Percentiles rank a stretch among this genome's conserved stretches.
phyloP scores from a whole-genome alignment of 1,140 invertebrate genomes.

The Stegodyphus mimosarum region DNA sequence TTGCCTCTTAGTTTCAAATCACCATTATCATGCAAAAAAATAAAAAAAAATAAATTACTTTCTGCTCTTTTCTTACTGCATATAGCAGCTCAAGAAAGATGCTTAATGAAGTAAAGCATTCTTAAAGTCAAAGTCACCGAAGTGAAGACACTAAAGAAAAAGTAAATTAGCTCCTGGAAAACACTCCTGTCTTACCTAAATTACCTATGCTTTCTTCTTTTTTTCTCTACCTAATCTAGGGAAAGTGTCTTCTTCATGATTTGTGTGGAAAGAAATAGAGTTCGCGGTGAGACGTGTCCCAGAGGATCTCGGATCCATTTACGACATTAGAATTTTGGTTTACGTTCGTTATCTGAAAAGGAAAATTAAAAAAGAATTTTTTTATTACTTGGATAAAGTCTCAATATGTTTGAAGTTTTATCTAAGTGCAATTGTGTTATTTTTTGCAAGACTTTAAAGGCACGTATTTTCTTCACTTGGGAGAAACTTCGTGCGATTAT shows the following conservation, averaged over 20 bases:
- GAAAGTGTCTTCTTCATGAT: too few relatives aligned
- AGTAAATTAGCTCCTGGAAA: conserved; percentile 38
- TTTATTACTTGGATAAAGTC: too few relatives aligned
- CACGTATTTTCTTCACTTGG: too few relatives aligned
- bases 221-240: background rate
- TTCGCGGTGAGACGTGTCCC: conserved; percentile 6
- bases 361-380: too few relatives aligned
- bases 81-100: conserved; percentile 22
- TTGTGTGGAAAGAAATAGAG: conserved; percentile 12
- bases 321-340: conserved; percentile 30
- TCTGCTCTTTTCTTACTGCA: background rate
- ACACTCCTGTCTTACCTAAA: conserved; percentile 27
- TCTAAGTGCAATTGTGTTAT: too few relatives aligned
- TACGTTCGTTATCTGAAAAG: conserved; percentile 31
- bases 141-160: background rate
- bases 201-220: conserved; percentile 18
- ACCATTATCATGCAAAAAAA: too few relatives aligned
- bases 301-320: conserved; percentile 30
- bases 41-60: conserved; percentile 44
- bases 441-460: too few relatives aligned
- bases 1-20: too few relatives aligned
- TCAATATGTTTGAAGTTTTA: too few relatives aligned
- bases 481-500: too few relatives aligned
- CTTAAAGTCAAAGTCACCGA: conserved; percentile 15
- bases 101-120: conserved; percentile 47